Evolutionary conservation across 2,113 vertebrate species (phyloP).

Genomic region (Peromyscus leucopus): DNA sequence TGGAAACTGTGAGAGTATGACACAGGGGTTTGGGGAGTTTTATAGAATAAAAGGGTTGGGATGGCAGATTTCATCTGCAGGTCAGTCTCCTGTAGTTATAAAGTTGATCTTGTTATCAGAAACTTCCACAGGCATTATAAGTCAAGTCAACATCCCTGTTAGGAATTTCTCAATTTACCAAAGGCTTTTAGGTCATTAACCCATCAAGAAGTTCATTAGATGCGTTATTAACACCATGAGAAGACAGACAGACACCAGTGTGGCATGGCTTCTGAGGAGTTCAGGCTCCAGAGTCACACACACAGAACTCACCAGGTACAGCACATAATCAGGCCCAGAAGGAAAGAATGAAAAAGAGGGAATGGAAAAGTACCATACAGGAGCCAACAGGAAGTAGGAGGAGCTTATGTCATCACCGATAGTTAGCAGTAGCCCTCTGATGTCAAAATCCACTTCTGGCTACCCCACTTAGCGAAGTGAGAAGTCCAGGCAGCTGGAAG

Average conservation of each 20-base stretch:
- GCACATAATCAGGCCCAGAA: not conserved
- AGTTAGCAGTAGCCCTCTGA: not conserved
- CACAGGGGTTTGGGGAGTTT: not conserved
- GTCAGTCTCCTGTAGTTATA: not conserved
- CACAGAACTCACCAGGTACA: not conserved
- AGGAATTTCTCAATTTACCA: not conserved
- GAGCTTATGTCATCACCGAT: not conserved
- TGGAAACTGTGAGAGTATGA: not conserved
- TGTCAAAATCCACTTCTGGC: not conserved
- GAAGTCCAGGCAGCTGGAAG: not conserved
- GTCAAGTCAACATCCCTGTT: not conserved
- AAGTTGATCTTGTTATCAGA: not conserved
- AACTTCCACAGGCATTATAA: not conserved
- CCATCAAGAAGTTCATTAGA: not conserved
- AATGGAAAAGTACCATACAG: not conserved
- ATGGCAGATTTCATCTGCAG: too few species aligned
- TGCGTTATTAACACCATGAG: not conserved
- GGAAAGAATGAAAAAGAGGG: not conserved
- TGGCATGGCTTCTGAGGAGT: not conserved
- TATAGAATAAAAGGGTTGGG: not conserved
- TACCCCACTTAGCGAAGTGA: not conserved
- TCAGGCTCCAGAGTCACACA: not conserved
- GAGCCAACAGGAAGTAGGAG: not conserved
- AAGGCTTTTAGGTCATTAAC: not conserved
- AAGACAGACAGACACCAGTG: not conserved